These are phyloP conservation scores for Dryococelus australis DNA, from an alignment of 2,888 invertebrate genomes.

Conservation along the genomic window DNA sequence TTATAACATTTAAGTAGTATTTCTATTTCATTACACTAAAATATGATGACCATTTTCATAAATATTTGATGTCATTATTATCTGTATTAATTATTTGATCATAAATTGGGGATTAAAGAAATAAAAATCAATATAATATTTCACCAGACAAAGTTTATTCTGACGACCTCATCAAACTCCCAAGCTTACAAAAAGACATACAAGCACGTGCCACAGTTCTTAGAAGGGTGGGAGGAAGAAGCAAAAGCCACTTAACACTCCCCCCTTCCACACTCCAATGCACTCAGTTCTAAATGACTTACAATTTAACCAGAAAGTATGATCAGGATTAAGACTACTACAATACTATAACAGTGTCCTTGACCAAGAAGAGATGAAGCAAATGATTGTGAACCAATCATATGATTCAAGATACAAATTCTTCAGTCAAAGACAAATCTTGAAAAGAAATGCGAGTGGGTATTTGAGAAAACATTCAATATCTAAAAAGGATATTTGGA, in stretches of 20 bases:
- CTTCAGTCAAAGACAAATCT: background rate
- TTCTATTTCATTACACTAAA: too few relatives aligned
- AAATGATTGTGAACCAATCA: background rate
- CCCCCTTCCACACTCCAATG: constrained; percentile 24
- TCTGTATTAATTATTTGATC: too few relatives aligned
- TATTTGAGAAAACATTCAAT: constrained; percentile 34
- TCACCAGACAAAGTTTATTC: constrained; percentile 71
- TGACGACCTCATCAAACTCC: constrained; percentile 76
- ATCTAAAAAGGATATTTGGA: constrained; percentile 42
- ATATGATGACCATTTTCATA: too few relatives aligned
- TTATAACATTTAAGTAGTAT: too few relatives aligned
- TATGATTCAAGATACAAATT: background rate
- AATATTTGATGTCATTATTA: too few relatives aligned
- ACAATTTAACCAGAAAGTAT: constrained; percentile 42
- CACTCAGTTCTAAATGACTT: constrained; percentile 39
- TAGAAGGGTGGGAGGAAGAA: constrained; percentile 12
- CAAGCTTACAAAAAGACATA: constrained; percentile 73
- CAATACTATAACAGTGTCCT: background rate
- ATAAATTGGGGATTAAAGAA: background rate
- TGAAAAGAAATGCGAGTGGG: constrained; percentile 43
- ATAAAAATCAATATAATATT: constrained; percentile 53
- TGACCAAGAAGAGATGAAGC: constrained; percentile 16
- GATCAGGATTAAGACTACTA: constrained; percentile 6
- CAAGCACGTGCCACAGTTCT: constrained; percentile 51
- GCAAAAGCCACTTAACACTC: background rate